A percentile compares a stretch with the other conserved stretches of the same genome.
These are phyloP conservation scores for Cyclura pinguis DNA, from an alignment of 2,797 vertebrate species.

Conservation along the genomic window DNA sequence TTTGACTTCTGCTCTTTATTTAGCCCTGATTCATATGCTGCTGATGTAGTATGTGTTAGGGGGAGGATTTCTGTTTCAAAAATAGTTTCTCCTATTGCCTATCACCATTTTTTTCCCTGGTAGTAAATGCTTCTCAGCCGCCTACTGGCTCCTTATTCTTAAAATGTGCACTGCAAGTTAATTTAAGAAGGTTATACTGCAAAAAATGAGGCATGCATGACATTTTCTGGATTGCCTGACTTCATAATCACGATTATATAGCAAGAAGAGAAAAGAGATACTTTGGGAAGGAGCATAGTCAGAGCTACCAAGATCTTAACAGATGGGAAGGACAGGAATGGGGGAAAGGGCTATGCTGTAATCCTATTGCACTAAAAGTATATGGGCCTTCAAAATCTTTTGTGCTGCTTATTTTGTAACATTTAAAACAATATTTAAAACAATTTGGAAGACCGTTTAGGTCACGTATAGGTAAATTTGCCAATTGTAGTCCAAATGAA, in stretches of 20 bases:
- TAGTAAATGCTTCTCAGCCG: conserved; percentile 41
- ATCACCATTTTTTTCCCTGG: conserved; percentile 13
- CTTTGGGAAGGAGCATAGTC: background rate
- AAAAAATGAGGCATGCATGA: background rate
- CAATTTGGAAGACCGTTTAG: background rate
- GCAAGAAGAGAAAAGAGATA: background rate
- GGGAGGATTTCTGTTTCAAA: conserved; percentile 40
- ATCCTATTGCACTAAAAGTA: background rate
- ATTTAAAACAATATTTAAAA: background rate
- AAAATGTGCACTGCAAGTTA: conserved; percentile 40
- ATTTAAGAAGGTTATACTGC: conserved; percentile 39
- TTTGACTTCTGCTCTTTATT: conserved; percentile 10
- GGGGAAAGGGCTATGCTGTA: background rate
- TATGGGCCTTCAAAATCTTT: background rate
- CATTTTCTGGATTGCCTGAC: conserved; percentile 24
- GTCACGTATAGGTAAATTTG: no score
- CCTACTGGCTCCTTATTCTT: conserved; percentile 44
- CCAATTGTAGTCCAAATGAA: no score
- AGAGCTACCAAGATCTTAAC: conserved; percentile 2
- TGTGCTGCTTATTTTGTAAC: background rate
- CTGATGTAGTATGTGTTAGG: conserved; percentile 23
- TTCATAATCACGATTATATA: background rate
- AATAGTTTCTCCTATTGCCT: conserved; percentile 35
- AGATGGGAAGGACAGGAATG: background rate
- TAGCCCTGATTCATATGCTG: conserved; percentile 34